Conservation (phyloP, 2,113 vertebrate species). For the Gallinago media region DNA sequence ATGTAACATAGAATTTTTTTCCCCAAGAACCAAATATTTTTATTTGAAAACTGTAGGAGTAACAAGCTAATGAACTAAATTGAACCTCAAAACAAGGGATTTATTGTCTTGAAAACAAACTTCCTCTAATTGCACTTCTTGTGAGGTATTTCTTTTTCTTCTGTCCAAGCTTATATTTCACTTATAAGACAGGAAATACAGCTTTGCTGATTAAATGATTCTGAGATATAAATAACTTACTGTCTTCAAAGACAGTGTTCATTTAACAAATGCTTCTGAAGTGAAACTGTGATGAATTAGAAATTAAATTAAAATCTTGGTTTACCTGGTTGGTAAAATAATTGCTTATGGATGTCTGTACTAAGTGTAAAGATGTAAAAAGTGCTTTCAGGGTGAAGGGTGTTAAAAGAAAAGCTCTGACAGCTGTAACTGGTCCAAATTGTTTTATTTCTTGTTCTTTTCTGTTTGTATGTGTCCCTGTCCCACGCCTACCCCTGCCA, state of each 20-base stretch:
- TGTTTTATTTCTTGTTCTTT: not conserved
- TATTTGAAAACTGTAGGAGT: not conserved
- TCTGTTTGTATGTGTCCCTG: not conserved
- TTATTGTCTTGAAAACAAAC: not conserved
- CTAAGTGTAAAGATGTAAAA: not conserved
- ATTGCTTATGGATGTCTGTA: not conserved
- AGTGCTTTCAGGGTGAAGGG: not conserved
- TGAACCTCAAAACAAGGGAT: not conserved
- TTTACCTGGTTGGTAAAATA: not conserved
- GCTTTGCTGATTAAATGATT: slow-evolving; percentile 15
- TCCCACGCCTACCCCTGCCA: not conserved
- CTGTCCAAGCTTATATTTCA: not conserved
- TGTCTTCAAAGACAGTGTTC: not conserved
- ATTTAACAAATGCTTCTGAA: not conserved
- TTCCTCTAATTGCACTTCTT: not conserved
- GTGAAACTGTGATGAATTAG: not conserved
- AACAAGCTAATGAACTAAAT: not conserved
- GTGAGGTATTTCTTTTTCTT: not conserved
- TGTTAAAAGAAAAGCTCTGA: not conserved
- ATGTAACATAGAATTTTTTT: not conserved
- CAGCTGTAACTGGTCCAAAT: not conserved
- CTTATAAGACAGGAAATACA: slow-evolving; percentile 37
- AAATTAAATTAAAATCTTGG: not conserved
- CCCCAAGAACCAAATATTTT: not conserved
- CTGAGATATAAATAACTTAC: not conserved